phyloP scores from a whole-genome alignment of 2,113 vertebrate genomes.

The Aegotheles bennettii region DNA sequence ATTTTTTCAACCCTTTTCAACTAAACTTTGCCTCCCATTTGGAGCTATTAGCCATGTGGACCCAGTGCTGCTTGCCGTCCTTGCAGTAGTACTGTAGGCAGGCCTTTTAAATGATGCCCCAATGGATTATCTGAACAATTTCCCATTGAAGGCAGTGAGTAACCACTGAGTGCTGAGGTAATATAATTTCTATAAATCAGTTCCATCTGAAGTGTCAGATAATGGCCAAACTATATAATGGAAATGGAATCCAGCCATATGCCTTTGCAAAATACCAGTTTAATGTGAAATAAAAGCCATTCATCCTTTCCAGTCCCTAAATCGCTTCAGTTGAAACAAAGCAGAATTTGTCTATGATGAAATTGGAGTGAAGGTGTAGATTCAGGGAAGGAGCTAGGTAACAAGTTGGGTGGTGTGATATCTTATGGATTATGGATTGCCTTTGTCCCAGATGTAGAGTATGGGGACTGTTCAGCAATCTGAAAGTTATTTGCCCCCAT shows the following conservation, averaged over 20 bases:
- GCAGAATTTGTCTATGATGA: neutral
- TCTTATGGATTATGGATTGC: neutral
- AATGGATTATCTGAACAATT: conserved; percentile 26
- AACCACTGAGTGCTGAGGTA: conserved; percentile 32
- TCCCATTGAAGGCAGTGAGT: conserved; percentile 12
- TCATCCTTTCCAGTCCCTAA: conserved; percentile 6
- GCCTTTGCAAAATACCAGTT: neutral
- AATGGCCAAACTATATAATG: conserved; percentile 47
- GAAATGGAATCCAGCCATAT: conserved; percentile 53
- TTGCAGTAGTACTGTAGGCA: neutral
- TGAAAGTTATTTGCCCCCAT: neutral
- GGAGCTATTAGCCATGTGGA: neutral
- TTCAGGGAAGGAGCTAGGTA: neutral
- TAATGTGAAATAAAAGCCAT: conserved; percentile 25
- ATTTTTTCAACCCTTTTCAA: neutral
- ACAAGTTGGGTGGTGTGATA: neutral
- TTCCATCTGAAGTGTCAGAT: conserved; percentile 48
- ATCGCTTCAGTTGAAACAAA: conserved; percentile 6
- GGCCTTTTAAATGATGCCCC: neutral
- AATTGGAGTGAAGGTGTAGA: neutral
- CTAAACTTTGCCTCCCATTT: neutral
- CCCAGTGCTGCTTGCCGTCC: neutral
- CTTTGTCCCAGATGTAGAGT: neutral
- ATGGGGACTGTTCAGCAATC: neutral
- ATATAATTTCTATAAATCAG: conserved; percentile 50